Base-by-base conservation (phyloP, 2,888 invertebrate genomes). In the Anticlea derivata region DNA sequence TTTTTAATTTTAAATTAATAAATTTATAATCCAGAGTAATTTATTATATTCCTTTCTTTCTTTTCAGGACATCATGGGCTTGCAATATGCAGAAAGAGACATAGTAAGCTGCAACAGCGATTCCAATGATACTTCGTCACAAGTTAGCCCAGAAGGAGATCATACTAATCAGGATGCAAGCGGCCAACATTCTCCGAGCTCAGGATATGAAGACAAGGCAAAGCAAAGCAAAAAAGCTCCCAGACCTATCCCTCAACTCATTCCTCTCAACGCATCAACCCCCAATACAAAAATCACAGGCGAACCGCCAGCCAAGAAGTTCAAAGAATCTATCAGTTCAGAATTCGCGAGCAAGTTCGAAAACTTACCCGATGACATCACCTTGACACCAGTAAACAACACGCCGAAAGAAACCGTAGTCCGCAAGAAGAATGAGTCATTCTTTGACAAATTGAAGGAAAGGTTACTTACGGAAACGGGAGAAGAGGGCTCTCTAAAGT, bases 401-500 rank as follows among this genome's bases (percentile, higher is more conserved):
- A 44, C 68, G 13, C 53, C 60, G 26, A 88, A 85, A 67, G 89
- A 89, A 52, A 75, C 68, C 12, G 60, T 67, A 34, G 69, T 65
- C 1, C 78, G 84, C 62, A 93, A 93, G 81, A 94, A 94, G 77
- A 94, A 94, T 66, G 93, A 94, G 31, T 95, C 95, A 31, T 96
- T 96, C 76, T 96, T 97, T 70, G 96, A 97, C 70, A 94, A 94
- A 75, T 84, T 97, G 23, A 96, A 96, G 83, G 94, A 95, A 78
- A 94, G 95, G 73, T 81, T 95, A 39, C 90, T 94, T 58, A 91
- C 93, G 7, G 92, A 92, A 64, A 92, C 93, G 0, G 92, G 93
- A 0, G 92, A 93, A 68, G 92, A 92, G 68, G 93, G 93, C 44
- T 94, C 94, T 67, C 84, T 96, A 33, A 92, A 92, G 38, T 96